Evolutionary conservation across 2,113 vertebrate genomes (phyloP), one percentile per base, ranked within the genome.

Genomic region (Monopterus albus): DNA sequence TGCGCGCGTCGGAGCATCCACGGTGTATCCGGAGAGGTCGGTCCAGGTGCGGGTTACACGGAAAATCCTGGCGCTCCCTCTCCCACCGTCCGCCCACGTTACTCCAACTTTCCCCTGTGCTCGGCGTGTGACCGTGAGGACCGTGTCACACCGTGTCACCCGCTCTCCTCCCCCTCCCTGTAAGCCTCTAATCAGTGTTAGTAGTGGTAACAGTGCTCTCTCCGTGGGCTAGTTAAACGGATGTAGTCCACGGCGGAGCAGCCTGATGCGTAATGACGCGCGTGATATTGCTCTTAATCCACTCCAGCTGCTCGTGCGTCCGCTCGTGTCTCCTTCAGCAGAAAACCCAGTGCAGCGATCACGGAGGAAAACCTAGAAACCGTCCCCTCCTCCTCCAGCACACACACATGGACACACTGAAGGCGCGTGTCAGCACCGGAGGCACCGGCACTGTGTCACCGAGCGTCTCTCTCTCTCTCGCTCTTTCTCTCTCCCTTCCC

Each of bases 21-120:
- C 31, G 55, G 26, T 31, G 28, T 3, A 10, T 76, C 61, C 58
- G 29, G 46, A 4, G 15, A 20, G n/a, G 29, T 39, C 25, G 40
- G 35, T 68, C 70, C 45, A 56, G 53, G 6, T 20, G 2, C 15
- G 38, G 15, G 49, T 10, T 7, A 39, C 15, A 2, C 38, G 45
- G 38, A 7, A 6, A 31, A 50, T 64, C 46, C 60, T 25, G 23
- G 23, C 1, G 57, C 52, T 25, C 11, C 43, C 33, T 6, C 33
- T 42, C 25, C 1, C 46, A 14, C 45, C 25, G 52, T 35, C 38
- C 63, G n/a, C 59, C 21, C 40, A 31, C 58, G 11, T 3, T 20
- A 40, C 72, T 70, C 72, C 75, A 87, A 88, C 86, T 88, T 88
- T 81, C 71, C 75, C 23, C 50, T 43, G 23, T 17, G 69, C 5